These are phyloP conservation scores for Cataglyphis rosenhaueri DNA, from an alignment of 2,888 invertebrate species.

Conservation along the genomic window DNA sequence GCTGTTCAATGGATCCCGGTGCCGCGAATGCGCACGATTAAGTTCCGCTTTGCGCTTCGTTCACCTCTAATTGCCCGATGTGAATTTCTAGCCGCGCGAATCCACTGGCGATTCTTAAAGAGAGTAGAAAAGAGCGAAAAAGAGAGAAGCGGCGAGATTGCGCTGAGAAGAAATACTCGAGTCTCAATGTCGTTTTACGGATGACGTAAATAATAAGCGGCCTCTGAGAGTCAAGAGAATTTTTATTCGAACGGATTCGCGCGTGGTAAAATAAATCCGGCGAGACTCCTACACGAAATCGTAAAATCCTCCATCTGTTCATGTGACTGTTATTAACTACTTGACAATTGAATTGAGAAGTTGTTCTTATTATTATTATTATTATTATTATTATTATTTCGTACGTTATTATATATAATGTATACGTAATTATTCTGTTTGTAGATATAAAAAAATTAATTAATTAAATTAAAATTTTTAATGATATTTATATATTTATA, in stretches of 20 bases:
- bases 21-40: conserved; percentile 72
- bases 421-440: neutral
- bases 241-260: conserved; percentile 17
- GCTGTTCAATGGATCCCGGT: conserved; percentile 52
- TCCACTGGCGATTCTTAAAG: conserved; percentile 40
- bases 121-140: conserved; percentile 21
- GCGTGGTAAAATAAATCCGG: neutral
- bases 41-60: conserved; percentile 79
- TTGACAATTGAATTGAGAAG: neutral
- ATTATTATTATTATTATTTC: neutral
- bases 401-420: neutral
- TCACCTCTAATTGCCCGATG: conserved; percentile 75
- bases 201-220: conserved; percentile 28
- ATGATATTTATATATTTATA: neutral
- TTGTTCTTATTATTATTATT: neutral
- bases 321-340: neutral
- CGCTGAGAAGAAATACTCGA: conserved; percentile 37
- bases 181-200: conserved; percentile 10
- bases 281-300: neutral
- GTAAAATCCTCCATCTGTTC: neutral
- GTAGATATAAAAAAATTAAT: neutral
- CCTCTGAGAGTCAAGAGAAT: neutral
- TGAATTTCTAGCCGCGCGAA: conserved; percentile 62
- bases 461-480: conserved; percentile 1
- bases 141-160: conserved; percentile 10